Evolutionary conservation across 2,797 vertebrate species (phyloP), one percentile per base, ranked within the genome.

Genomic region (Takifugu rubripes): DNA sequence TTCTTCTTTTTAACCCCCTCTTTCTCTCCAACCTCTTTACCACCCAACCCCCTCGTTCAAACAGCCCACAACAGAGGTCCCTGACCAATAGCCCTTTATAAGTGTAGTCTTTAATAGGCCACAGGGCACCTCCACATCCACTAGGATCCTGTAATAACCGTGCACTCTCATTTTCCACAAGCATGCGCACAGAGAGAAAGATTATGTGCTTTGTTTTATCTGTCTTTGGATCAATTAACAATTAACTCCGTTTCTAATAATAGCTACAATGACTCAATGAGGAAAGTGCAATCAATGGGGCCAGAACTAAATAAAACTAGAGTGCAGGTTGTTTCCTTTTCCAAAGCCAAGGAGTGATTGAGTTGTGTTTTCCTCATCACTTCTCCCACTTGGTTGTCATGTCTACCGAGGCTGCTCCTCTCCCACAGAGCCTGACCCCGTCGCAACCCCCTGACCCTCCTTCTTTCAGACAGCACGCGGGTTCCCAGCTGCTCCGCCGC

Each of bases 101-200:
- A 87, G 76, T 81, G 62, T 70, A 68, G 74, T 61, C 68, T 87
- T 87, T 82, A 87, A 86, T 77, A 72, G 85, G 72, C 84, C 83
- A 79, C 65, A 61, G 68, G 80, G 84, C 74, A 75, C 75, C 78
- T 83, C 66, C 68, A 79, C 82, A 81, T 89, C 70, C 59, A 79
- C 73, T 40, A 68, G 74, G 74, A 87, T 88, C 82, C 85, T 87
- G 85, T 79, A 81, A 88, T 88, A 90, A 88, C 87, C 79, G 82
- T 79, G 68, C 80, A 86, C 69, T 83, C 77, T 84, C 73, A 75
- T 81, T 88, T 75, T 71, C 62, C 51, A 56, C 51, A 49, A 2
- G 66, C 57, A 49, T 56, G 29, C 26, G 59, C 33, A 31, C 36
- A 43, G 49, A 49, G 49, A 56, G 58, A 17, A 59, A 70, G 76